These are phyloP conservation scores for Eupeodes corollae DNA, from an alignment of 1,140 invertebrate species.

Conservation along the genomic window DNA sequence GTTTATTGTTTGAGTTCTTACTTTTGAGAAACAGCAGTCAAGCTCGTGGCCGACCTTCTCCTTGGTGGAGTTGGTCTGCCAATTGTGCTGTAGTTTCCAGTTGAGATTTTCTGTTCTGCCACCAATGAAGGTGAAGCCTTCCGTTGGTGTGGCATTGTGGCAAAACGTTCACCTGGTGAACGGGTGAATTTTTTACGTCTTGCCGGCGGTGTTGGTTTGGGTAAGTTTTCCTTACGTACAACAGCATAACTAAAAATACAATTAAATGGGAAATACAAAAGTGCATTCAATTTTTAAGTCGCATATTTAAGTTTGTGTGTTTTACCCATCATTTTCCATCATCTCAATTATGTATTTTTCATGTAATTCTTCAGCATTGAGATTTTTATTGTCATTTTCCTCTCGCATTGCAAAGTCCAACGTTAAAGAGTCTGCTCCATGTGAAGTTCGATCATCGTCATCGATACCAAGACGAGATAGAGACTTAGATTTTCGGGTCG, in stretches of 20 bases:
- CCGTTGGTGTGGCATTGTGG: slow-evolving; percentile 41
- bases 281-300: neutral
- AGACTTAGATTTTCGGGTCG: slow-evolving; percentile 36
- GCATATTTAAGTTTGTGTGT: slow-evolving; percentile 12
- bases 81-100: no score
- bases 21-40: slow-evolving; percentile 13
- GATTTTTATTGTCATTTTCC: slow-evolving; percentile 5
- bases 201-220: slow-evolving; percentile 44
- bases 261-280: slow-evolving; percentile 3
- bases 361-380: slow-evolving; percentile 14
- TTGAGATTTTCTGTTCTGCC: no score
- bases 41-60: slow-evolving; percentile 17
- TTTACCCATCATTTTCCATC: slow-evolving; percentile 40
- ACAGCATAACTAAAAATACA: slow-evolving; percentile 26
- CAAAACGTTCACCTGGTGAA: slow-evolving; percentile 40
- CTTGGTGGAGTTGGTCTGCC: slow-evolving; percentile 12
- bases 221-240: slow-evolving; percentile 40
- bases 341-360: slow-evolving; percentile 39
- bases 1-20: slow-evolving; percentile 15
- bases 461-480: slow-evolving; percentile 41
- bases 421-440: slow-evolving; percentile 53
- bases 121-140: slow-evolving; percentile 12
- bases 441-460: slow-evolving; percentile 57
- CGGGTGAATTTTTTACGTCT: slow-evolving; percentile 40
- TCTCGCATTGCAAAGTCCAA: slow-evolving; percentile 37